Conservation (phyloP, 2,113 vertebrate genomes). For the Neoarius graeffei region DNA sequence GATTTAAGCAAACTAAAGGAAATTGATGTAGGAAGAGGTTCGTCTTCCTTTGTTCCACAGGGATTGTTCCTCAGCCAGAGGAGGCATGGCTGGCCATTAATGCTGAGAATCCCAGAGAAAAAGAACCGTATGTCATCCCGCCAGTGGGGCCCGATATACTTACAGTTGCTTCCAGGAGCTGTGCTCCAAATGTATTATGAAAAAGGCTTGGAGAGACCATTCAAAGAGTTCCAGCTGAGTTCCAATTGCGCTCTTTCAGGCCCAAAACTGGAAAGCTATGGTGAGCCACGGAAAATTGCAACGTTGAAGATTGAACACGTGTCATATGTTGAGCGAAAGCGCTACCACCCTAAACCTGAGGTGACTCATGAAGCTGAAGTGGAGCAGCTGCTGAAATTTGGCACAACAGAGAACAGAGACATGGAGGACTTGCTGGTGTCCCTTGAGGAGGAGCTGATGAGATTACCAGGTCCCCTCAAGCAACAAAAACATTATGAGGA, state of each 20-base stretch:
- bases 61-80: constrained; percentile 81
- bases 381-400: constrained; percentile 94
- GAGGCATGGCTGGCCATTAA: constrained; percentile 87
- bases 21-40: constrained; percentile 42
- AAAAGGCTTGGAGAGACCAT: constrained; percentile 92
- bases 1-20: constrained; percentile 18
- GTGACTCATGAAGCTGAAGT: constrained; percentile 82
- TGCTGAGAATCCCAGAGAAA: constrained; percentile 96
- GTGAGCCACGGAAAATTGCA: constrained; percentile 87
- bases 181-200: constrained; percentile 95
- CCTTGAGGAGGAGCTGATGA: constrained; percentile 87
- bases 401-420: constrained; percentile 81
- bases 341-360: constrained; percentile 87
- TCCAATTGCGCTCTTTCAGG: constrained; percentile 83
- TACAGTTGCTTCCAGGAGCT: constrained; percentile 83
- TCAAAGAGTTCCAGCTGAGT: constrained; percentile 89
- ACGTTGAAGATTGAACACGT: constrained; percentile 90
- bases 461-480: constrained; percentile 71
- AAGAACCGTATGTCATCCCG: constrained; percentile 98
- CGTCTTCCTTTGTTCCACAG: constrained; percentile 70
- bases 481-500: constrained; percentile 85
- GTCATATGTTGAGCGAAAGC: constrained; percentile 85
- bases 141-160: constrained; percentile 96
- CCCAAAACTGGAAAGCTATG: constrained; percentile 87
- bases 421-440: constrained; percentile 83